Evolutionary conservation across 2,113 vertebrate genomes (phyloP), one percentile per base, ranked within the genome.

Genomic region (Centropristis striata): DNA sequence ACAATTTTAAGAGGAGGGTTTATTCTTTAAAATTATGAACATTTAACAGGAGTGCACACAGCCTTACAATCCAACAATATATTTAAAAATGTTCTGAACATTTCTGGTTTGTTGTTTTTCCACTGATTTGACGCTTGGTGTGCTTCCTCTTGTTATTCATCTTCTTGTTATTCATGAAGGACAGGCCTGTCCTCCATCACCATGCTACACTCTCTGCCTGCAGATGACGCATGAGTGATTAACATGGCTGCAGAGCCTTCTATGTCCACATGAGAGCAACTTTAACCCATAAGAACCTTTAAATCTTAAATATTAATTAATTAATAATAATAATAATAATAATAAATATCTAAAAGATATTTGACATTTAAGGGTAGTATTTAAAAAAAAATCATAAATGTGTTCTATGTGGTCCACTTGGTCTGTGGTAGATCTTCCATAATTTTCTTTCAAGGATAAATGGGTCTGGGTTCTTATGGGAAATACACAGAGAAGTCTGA

Each of bases 141-240:
- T 5, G 11, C 36, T 41, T 23, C n/a, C n/a, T n/a, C n/a, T n/a
- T n/a, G n/a, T n/a, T n/a, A n/a, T 32, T 32, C 32, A 21, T 64
- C 47, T 8, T 50, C 6, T 66, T 68, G 32, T 12, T 32, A 27
- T 46, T 65, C 49, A 23, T 78, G 2, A 60, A 51, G 14, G 0
- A 44, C 4, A 18, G n/a, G 2, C 15, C 32, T 6, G 21, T 47
- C 27, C 57, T 18, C 55, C 61, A 51, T 46, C 39, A 60, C 47
- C 49, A 32, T 3, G 32, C 4, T 32, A 32, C 32, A 28, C 23
- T 44, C 0, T 70, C 9, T 71, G 58, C 25, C 7, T 10, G 39
- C 68, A 50, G 28, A 72, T 64, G 44, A 54, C 2, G 2, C 8
- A 59, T 59, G 7, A 67, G 23, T 82, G 49, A 41, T 9, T 53